Conservation (phyloP, 2,797 vertebrate species). For the Tadarida brasiliensis region DNA sequence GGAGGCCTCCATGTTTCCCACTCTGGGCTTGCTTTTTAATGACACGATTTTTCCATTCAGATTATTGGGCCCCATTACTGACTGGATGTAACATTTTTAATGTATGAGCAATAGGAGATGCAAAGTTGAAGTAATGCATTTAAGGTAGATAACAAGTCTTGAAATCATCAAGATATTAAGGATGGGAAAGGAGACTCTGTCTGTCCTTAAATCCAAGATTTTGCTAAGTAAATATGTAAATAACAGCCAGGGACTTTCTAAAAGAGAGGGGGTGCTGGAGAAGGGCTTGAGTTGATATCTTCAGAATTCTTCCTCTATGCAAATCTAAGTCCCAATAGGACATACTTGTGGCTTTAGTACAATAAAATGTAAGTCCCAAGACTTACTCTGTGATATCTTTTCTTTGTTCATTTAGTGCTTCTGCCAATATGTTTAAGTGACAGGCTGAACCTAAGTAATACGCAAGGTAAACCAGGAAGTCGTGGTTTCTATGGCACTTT, state of each 20-base stretch:
- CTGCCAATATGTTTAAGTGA: not conserved
- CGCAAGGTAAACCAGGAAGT: not conserved
- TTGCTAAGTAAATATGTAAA: not conserved
- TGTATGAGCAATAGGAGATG: not conserved
- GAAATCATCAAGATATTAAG: not conserved
- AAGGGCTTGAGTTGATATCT: not conserved
- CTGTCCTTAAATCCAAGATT: not conserved
- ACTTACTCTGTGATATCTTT: not conserved
- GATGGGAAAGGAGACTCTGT: not conserved
- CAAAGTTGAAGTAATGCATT: not conserved
- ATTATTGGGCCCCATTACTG: not conserved
- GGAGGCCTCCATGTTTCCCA: not conserved
- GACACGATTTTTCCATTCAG: not conserved
- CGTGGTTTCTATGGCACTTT: not conserved
- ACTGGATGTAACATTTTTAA: not conserved
- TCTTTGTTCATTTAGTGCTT: not conserved
- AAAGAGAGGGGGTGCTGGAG: not conserved
- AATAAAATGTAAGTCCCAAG: not conserved
- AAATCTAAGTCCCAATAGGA: not conserved
- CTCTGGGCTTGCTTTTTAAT: not conserved
- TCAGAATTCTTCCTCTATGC: not conserved
- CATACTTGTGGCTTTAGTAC: not conserved
- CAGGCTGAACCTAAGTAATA: not conserved
- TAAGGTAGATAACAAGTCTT: not conserved
- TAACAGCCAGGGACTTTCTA: not conserved